A percentile compares a stretch with the other conserved stretches of the same genome.
Conservation (phyloP, 2,113 vertebrate species). For the Pomatorhinus ruficollis region DNA sequence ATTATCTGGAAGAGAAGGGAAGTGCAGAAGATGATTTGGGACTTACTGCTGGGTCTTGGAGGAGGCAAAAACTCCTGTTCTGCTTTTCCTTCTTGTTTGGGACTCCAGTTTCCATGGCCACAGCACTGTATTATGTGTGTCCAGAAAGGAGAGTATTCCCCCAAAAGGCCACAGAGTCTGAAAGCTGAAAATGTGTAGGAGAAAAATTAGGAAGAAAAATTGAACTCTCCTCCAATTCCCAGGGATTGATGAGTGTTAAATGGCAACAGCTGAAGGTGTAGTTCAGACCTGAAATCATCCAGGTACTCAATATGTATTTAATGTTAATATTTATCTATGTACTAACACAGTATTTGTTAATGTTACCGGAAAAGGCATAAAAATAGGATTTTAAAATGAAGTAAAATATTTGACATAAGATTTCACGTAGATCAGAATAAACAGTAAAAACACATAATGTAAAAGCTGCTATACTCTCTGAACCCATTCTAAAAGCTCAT, state of each 20-base stretch:
- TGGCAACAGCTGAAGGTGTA: background rate
- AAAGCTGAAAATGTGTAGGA: background rate
- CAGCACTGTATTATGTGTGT: rapidly evolving
- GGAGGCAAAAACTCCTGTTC: background rate
- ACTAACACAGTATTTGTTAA: background rate
- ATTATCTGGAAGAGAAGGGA: background rate
- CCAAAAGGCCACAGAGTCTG: background rate
- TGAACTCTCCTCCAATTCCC: background rate
- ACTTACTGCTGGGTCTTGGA: background rate
- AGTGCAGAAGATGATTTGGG: background rate
- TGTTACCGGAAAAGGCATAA: background rate
- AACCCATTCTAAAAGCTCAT: background rate
- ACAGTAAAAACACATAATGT: background rate
- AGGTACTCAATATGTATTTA: background rate
- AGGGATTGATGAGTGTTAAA: background rate
- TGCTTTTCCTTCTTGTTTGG: background rate
- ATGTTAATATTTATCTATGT: background rate
- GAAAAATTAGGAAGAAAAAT: background rate
- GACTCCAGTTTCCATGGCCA: conserved; percentile 18
- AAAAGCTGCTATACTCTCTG: background rate
- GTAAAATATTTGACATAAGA: background rate
- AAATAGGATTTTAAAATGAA: background rate
- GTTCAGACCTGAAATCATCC: background rate
- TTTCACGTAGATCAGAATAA: background rate
- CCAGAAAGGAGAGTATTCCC: background rate